Conservation (phyloP, 2,888 invertebrate species). For the Dysmachus trigonus region DNA sequence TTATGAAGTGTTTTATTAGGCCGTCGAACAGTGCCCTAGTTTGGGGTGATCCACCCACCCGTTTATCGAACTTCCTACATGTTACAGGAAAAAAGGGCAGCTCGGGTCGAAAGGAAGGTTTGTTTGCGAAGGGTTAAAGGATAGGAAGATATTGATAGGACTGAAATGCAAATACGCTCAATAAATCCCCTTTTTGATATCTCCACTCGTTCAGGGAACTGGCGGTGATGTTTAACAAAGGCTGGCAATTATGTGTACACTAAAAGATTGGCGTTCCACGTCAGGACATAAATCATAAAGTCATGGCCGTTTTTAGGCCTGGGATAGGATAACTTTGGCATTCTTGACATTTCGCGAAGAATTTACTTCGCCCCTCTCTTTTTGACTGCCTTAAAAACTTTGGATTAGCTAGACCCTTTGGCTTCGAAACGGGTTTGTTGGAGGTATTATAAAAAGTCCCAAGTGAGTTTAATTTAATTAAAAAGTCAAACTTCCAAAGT, state of each 20-base stretch:
- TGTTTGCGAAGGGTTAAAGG: constrained; percentile 9
- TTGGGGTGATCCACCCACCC: background rate
- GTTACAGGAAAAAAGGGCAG: background rate
- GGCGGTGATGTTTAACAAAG: background rate
- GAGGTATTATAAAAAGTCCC: background rate
- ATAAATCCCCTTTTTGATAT: background rate
- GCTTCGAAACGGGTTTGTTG: background rate
- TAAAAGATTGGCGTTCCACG: background rate
- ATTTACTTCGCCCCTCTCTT: background rate
- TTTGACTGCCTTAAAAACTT: background rate
- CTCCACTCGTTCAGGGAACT: background rate
- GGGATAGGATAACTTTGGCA: background rate
- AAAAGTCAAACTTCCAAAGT: background rate
- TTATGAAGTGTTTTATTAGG: constrained; percentile 34
- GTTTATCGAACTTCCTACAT: background rate
- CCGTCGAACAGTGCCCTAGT: background rate
- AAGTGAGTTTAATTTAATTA: background rate
- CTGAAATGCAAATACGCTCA: constrained; percentile 10
- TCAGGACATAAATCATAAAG: background rate
- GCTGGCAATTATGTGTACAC: background rate
- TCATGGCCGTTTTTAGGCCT: background rate
- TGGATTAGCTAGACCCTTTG: background rate
- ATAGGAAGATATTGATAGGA: constrained; percentile 5
- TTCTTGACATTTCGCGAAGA: background rate
- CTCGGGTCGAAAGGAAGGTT: background rate